Evolutionary conservation across 2,888 invertebrate genomes (phyloP).

Genomic region (Standfussiana lucernea): DNA sequence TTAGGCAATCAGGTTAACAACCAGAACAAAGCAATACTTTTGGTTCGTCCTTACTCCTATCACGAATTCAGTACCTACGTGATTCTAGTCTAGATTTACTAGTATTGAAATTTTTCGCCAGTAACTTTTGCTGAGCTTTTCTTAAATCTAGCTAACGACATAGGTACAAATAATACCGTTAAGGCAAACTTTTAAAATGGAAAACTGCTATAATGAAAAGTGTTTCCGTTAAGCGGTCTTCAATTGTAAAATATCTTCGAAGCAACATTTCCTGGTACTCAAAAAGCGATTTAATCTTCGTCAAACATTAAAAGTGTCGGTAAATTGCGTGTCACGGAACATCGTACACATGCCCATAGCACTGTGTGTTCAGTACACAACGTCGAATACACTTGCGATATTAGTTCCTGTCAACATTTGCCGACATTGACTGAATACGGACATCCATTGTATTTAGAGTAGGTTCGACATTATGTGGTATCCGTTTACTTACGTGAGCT

Average conservation of each 20-base stretch:
- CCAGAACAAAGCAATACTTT: no score
- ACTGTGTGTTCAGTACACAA: conserved; percentile 43
- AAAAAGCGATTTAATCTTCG: conserved; percentile 50
- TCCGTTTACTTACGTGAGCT: conserved; percentile 30
- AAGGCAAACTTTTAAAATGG: not conserved
- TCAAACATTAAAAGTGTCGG: conserved; percentile 45
- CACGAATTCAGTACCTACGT: no score
- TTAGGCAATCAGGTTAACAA: not conserved
- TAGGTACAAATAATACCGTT: not conserved
- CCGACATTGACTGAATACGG: conserved; percentile 46
- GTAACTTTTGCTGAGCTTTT: not conserved
- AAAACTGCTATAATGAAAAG: not conserved
- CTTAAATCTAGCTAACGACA: no score
- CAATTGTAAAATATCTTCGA: conserved; percentile 23
- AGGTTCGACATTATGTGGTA: conserved; percentile 18
- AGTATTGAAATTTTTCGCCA: no score
- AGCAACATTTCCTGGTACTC: conserved; percentile 33
- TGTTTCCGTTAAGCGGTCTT: not conserved
- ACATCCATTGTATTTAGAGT: conserved; percentile 45
- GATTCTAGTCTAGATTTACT: no score
- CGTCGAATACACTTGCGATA: conserved; percentile 40
- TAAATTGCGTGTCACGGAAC: conserved; percentile 54
- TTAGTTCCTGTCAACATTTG: conserved; percentile 62
- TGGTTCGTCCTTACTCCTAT: no score
- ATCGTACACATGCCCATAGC: conserved; percentile 5